Evolutionary conservation across 2,797 vertebrate genomes (phyloP), one percentile per base, ranked within the genome.

Genomic region (Labroides dimidiatus): DNA sequence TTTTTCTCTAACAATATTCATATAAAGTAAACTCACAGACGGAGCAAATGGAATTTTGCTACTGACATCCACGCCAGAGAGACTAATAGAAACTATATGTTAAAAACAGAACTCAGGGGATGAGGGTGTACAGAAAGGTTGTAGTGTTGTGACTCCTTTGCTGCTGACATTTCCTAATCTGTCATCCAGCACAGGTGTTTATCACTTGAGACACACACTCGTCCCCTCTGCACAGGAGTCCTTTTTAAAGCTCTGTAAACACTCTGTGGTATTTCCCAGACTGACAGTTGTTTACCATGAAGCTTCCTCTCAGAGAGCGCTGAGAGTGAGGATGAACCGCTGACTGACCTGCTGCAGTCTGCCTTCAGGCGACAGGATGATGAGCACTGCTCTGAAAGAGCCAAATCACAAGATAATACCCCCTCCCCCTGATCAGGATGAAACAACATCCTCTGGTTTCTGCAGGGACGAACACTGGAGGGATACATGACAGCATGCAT

Each of bases 271-370:
- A 20, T 57, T 41, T 64, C 39, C 45, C 49, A 37, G 20, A 42
- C 49, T 67, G 75, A 59, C 77, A 65, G 66, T 27, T 53, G 67
- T 64, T 60, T 53, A 65, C 33, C 49, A 50, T 19, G 44, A 48
- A 23, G 16, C 21, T 13, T 68, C 53, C 45, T 30, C 52, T 14
- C 19, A 56, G 54, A 57, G 54, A 7, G 60, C 54, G 24, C 27
- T 23, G 50, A 62, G 62, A 20, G 12, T 3, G 8, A 57, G 2
- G 41, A 72, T 43, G 24, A 65, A 45, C 48, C 44, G 20, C 20
- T 47, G 48, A 72, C n/a, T 65, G 59, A 55, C 68, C 47, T 52
- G 47, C 59, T 61, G 55, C 72, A 56, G 60, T 66, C 60, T 55
- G 65, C 69, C 72, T 51, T 10, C 36, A 54, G 68, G 70, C 67